Percentiles rank a stretch among this genome's conserved stretches.
Evolutionary conservation across 1,140 invertebrate species (phyloP).

Genomic region (Pseudomyrmex concolor): DNA sequence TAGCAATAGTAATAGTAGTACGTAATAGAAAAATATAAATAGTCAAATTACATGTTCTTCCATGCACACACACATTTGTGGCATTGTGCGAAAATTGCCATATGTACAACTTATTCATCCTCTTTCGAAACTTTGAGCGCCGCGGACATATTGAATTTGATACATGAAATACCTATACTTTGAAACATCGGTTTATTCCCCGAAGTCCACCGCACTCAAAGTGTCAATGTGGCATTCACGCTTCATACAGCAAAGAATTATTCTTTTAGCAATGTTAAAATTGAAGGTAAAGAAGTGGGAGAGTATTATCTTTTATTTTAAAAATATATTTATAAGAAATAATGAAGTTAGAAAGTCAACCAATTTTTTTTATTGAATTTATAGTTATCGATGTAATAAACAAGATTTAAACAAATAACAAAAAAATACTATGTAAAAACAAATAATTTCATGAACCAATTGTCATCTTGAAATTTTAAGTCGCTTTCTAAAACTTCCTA

Average conservation of each 20-base stretch:
- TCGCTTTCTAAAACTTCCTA: neutral
- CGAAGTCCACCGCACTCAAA: too few species aligned
- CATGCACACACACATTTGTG: conserved; percentile 23
- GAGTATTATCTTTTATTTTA: neutral
- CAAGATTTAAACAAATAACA: too few species aligned
- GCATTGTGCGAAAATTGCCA: conserved; percentile 14
- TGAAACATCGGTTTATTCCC: too few species aligned
- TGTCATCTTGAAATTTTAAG: neutral
- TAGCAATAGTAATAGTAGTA: neutral
- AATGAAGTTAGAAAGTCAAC: neutral
- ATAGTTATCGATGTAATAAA: too few species aligned
- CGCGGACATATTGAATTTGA: too few species aligned
- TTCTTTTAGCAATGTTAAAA: conserved; percentile 8
- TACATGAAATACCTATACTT: too few species aligned
- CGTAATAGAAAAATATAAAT: neutral
- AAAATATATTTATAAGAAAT: neutral
- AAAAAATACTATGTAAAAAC: too few species aligned
- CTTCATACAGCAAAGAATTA: conserved; percentile 1
- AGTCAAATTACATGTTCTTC: conserved; percentile 10
- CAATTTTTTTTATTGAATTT: too few species aligned
- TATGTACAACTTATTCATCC: neutral
- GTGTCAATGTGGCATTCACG: conserved; percentile 34
- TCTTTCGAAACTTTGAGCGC: neutral
- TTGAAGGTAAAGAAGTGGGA: conserved; percentile 69
- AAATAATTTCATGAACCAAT: neutral